These are phyloP conservation scores for Malthinus flaveolus DNA, from an alignment of 2,888 invertebrate genomes.

Conservation along the genomic window DNA sequence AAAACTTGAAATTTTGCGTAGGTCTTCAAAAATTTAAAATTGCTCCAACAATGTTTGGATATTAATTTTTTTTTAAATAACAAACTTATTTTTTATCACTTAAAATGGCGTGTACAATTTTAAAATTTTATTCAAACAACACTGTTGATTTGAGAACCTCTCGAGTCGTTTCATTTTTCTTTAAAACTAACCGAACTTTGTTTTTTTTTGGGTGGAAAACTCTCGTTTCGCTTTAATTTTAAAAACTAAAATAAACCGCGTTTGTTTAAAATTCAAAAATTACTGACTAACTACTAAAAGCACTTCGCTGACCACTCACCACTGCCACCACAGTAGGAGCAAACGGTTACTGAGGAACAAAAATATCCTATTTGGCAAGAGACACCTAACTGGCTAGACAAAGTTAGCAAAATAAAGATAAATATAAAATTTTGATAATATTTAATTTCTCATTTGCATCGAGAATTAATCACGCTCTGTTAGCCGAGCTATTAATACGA, in stretches of 20 bases:
- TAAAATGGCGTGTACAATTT: not conserved
- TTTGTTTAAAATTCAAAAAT: constrained; percentile 9
- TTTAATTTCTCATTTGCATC: too few species aligned
- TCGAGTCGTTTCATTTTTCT: too few species aligned
- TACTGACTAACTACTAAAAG: constrained; percentile 35
- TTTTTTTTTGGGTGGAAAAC: constrained; percentile 2
- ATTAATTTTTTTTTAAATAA: too few species aligned
- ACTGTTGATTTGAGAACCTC: not conserved
- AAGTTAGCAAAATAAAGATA: constrained; percentile 52
- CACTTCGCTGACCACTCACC: constrained; percentile 49
- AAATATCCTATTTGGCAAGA: constrained; percentile 58
- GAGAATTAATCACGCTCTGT: too few species aligned
- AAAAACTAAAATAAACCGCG: not conserved
- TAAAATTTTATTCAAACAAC: not conserved
- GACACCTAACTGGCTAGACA: constrained; percentile 51
- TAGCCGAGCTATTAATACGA: too few species aligned
- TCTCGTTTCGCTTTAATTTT: constrained; percentile 7
- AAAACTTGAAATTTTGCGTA: constrained; percentile 27
- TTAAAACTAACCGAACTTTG: not conserved
- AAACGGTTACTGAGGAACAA: constrained; percentile 51
- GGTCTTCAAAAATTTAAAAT: constrained; percentile 26
- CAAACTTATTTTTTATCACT: not conserved
- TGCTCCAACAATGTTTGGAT: too few species aligned
- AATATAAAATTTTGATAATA: constrained; percentile 35
- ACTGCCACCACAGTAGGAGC: constrained; percentile 48